A percentile compares a stretch with the other conserved stretches of the same genome.
phyloP scores from a whole-genome alignment of 2,113 vertebrate species.

The Atherinomorus stipes region DNA sequence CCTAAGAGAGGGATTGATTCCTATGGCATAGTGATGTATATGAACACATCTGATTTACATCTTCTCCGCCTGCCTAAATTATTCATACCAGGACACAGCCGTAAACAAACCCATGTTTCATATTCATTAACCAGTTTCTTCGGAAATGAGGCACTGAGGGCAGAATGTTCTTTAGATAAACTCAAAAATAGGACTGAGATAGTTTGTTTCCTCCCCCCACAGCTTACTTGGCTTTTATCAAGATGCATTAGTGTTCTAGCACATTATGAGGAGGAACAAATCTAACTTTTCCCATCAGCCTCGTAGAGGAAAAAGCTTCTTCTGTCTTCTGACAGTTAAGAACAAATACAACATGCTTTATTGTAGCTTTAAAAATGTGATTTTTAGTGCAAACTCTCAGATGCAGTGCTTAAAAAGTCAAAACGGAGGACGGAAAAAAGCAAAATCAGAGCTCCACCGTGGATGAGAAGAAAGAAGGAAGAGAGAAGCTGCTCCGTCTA shows the following conservation, averaged over 20 bases:
- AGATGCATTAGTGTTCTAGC: too few relatives aligned
- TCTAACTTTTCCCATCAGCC: background rate
- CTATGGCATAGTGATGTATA: background rate
- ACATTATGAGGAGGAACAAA: background rate
- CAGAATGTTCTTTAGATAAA: background rate
- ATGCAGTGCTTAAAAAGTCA: too few relatives aligned
- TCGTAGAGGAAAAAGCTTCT: background rate
- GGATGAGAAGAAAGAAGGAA: background rate
- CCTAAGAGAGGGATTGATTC: background rate
- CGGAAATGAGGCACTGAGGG: background rate
- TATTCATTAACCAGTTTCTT: slow-evolving; percentile 13
- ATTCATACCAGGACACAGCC: slow-evolving; percentile 9
- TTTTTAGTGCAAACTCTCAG: too few relatives aligned
- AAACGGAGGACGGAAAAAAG: too few relatives aligned
- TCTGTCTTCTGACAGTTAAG: background rate
- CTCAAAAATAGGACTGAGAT: background rate
- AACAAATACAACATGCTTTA: background rate
- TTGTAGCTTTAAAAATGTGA: background rate
- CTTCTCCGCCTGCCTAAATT: slow-evolving; percentile 10
- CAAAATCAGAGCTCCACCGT: background rate
- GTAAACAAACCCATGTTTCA: slow-evolving; percentile 13
- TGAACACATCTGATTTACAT: slow-evolving; percentile 13
- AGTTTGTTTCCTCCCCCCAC: background rate
- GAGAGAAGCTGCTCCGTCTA: too few relatives aligned
- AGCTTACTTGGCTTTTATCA: slow-evolving; percentile 1